Conservation (phyloP, 2,888 invertebrate genomes). For the Melitaea athalia region DNA sequence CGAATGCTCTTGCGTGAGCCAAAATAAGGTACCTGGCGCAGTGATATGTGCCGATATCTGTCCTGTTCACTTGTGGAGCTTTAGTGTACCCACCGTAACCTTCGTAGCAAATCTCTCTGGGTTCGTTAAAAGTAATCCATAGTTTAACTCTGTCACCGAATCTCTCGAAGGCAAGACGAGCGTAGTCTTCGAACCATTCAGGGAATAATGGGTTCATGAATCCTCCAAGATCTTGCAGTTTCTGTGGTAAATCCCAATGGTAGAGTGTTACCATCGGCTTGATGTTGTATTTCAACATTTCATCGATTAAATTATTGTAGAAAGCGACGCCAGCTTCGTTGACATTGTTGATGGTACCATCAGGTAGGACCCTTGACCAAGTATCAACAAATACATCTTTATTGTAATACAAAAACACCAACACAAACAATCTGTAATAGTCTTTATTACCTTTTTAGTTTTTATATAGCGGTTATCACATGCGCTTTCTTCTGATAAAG, state of each 20-base stretch:
- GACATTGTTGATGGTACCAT: constrained; percentile 61
- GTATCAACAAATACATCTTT: too few species aligned
- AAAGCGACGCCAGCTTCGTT: constrained; percentile 84
- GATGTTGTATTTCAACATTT: constrained; percentile 82
- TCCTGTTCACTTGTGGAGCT: constrained; percentile 61
- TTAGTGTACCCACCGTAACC: constrained; percentile 67
- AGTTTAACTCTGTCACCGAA: constrained; percentile 78
- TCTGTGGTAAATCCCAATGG: constrained; percentile 81
- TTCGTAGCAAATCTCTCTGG: constrained; percentile 60
- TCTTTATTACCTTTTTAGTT: too few species aligned
- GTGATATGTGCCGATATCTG: constrained; percentile 75
- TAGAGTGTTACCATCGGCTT: constrained; percentile 82
- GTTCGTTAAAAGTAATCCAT: constrained; percentile 84
- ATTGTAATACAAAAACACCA: too few species aligned
- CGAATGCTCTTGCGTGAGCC: constrained; percentile 80
- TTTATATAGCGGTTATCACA: too few species aligned
- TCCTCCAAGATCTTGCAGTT: constrained; percentile 81
- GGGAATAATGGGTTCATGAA: constrained; percentile 66
- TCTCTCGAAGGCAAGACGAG: constrained; percentile 61
- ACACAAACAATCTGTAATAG: too few species aligned
- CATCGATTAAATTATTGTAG: constrained; percentile 85
- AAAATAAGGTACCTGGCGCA: constrained; percentile 75
- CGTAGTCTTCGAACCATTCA: constrained; percentile 77
- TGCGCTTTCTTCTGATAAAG: too few species aligned
- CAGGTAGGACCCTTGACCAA: constrained; percentile 85